Base-by-base conservation (phyloP, 2,797 vertebrate genomes). In the Pristis pectinata region DNA sequence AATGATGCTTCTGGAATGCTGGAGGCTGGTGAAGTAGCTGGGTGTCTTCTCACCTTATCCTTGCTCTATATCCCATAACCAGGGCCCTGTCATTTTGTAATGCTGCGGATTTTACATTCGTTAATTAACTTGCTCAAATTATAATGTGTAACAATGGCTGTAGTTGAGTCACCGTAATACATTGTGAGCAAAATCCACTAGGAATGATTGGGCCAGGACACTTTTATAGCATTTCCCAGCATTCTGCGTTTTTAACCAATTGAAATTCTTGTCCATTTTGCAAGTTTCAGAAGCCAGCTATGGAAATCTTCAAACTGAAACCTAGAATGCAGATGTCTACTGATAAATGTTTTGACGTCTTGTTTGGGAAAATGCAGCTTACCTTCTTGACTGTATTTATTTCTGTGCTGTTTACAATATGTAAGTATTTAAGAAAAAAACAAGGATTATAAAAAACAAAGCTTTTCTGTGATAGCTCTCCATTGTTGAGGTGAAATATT, bases 351-450 rank as follows among this genome's bases (percentile, higher is more conserved):
- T 67, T 67, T 91, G 87, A 22, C 2, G n/a, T 67, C 87, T 91
- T 91, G 87, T 41, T 91, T 91, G 87, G 87, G 27, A 53, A 91
- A 41, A 91, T 91, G 61, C 61, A 91, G 49, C 87, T 91, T 91
- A 22, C n/a, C 61, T 91, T 67, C 61, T 37, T 61, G 37, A 91
- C 59, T 91, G 49, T 85, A 91, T 91, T 67, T 91, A 91, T 67
- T 67, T 91, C 87, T 91, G 87, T 91, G 87, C 87, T 91, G 87
- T 91, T 91, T 67, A 64, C 61, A 67, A 91, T 91, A n/a, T 91
- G 59, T 64, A 91, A 91, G 87, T 91, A 91, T 91, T 41, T 22
- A 91, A 67, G n/a, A n/a, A 11, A 91, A 61, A 91, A 37, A 64
- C 9, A 91, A 91, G 1, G 24, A 91, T 89, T 80, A 7, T 44